Percentiles rank a stretch among this genome's conserved stretches.
These are phyloP conservation scores for Aeoliscus strigatus DNA, from an alignment of 2,797 vertebrate genomes.

Conservation along the genomic window DNA sequence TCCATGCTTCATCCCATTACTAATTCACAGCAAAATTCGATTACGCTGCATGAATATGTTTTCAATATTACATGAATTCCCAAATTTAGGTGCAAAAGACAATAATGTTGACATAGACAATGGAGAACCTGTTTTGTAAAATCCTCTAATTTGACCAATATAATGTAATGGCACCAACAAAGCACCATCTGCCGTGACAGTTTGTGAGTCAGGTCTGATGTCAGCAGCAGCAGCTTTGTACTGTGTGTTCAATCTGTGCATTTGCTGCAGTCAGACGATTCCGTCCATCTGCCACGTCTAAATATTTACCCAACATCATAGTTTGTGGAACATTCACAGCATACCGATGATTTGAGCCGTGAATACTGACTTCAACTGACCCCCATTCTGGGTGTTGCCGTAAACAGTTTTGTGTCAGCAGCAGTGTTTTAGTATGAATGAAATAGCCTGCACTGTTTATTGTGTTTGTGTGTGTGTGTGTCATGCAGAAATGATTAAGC, in stretches of 20 bases:
- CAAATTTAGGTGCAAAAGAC: slow-evolving; percentile 9
- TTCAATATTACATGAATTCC: slow-evolving; percentile 21
- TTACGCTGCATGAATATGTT: slow-evolving; percentile 32
- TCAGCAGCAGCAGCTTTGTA: slow-evolving; percentile 43
- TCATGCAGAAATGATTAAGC: slow-evolving; percentile 47
- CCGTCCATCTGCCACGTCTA: slow-evolving; percentile 49
- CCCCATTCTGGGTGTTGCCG: slow-evolving; percentile 10
- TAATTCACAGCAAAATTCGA: slow-evolving; percentile 51
- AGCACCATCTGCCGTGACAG: slow-evolving; percentile 56
- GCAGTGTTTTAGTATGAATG: not conserved
- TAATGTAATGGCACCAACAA: slow-evolving; percentile 36
- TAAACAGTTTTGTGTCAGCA: slow-evolving; percentile 6
- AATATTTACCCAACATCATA: slow-evolving; percentile 39
- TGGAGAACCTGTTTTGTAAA: slow-evolving; percentile 25
- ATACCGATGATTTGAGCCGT: slow-evolving; percentile 17
- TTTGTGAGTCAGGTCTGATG: slow-evolving; percentile 46
- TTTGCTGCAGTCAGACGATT: slow-evolving; percentile 38
- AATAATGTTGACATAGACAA: slow-evolving; percentile 35
- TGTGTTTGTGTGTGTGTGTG: slow-evolving; percentile 40
- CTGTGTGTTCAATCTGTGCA: slow-evolving; percentile 33
- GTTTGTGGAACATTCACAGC: slow-evolving; percentile 18
- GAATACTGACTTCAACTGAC: slow-evolving; percentile 13
- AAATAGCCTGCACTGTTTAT: slow-evolving; percentile 17
- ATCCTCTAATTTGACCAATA: slow-evolving; percentile 26
- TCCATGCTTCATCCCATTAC: slow-evolving; percentile 21